A percentile compares a stretch with the other conserved stretches of the same genome.
phyloP scores from a whole-genome alignment of 2,113 vertebrate genomes.

The Dissostichus mawsoni region DNA sequence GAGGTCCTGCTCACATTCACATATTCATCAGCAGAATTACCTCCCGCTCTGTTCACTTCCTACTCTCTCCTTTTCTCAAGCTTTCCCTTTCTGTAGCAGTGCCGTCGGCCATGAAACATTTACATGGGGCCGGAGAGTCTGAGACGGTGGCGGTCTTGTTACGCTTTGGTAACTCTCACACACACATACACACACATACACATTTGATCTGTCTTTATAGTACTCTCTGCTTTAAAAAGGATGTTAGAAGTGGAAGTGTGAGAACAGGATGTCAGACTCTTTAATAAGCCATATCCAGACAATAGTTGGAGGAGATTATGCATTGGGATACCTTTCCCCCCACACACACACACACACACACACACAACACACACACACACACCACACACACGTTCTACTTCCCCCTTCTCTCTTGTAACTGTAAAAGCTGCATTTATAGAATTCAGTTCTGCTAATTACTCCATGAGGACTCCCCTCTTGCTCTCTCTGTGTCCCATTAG shows the following conservation, averaged over 20 bases:
- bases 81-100: neutral
- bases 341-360: constrained; percentile 9
- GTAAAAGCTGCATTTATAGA: constrained; percentile 64
- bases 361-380: constrained; percentile 17
- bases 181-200: neutral
- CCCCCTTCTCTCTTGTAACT: constrained; percentile 33
- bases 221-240: neutral
- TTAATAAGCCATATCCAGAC: constrained; percentile 42
- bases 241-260: constrained; percentile 31
- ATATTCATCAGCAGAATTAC: constrained; percentile 25
- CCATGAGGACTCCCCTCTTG: constrained; percentile 30
- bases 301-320: constrained; percentile 44
- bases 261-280: constrained; percentile 45
- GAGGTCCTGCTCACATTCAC: constrained; percentile 21
- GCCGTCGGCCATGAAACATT: constrained; percentile 55
- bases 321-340: constrained; percentile 3
- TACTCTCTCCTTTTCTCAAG: neutral
- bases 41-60: constrained; percentile 5
- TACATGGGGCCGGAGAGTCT: constrained; percentile 20
- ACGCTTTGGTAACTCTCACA: constrained; percentile 24
- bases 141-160: constrained; percentile 19
- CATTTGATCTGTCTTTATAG: constrained; percentile 2
- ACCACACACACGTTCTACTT: neutral
- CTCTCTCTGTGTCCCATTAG: constrained; percentile 45
- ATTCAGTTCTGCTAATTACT: constrained; percentile 70